These are phyloP conservation scores for Oligia fasciuncula DNA, from an alignment of 2,888 invertebrate species.

Conservation along the genomic window DNA sequence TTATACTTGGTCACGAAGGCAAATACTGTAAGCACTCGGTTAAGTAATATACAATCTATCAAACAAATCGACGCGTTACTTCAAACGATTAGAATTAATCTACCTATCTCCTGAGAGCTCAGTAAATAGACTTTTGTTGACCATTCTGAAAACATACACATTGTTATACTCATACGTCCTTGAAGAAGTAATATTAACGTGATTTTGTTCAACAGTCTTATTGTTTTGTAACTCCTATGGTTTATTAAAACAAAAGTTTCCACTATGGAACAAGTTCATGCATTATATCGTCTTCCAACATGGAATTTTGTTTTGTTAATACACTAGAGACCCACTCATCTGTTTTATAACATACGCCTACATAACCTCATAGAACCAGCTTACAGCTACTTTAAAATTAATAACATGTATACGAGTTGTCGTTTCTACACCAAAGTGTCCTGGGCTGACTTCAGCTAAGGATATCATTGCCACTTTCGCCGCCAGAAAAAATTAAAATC, in stretches of 20 bases:
- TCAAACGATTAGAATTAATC: constrained; percentile 35
- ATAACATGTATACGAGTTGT: background rate
- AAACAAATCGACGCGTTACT: constrained; percentile 41
- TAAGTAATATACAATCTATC: constrained; percentile 54
- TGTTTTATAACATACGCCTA: constrained; percentile 39
- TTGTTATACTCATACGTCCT: constrained; percentile 37
- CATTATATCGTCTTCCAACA: constrained; percentile 7
- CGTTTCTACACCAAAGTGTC: background rate
- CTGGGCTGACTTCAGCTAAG: background rate
- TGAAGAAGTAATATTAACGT: constrained; percentile 37
- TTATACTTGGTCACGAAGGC: constrained; percentile 68
- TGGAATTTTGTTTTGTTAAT: constrained; percentile 35
- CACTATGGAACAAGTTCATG: constrained; percentile 16
- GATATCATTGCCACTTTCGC: background rate
- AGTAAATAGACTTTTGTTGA: constrained; percentile 49
- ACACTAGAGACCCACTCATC: constrained; percentile 7
- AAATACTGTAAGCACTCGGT: constrained; percentile 55
- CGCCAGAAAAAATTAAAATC: background rate
- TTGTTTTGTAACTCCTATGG: constrained; percentile 33
- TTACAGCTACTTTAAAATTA: constrained; percentile 10
- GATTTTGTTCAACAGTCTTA: constrained; percentile 32
- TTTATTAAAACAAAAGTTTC: constrained; percentile 23
- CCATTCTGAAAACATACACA: constrained; percentile 42
- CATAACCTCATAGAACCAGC: constrained; percentile 13
- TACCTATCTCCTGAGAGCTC: constrained; percentile 48